phyloP scores from a whole-genome alignment of 2,888 invertebrate genomes.

The Lamellibrachia satsuma region DNA sequence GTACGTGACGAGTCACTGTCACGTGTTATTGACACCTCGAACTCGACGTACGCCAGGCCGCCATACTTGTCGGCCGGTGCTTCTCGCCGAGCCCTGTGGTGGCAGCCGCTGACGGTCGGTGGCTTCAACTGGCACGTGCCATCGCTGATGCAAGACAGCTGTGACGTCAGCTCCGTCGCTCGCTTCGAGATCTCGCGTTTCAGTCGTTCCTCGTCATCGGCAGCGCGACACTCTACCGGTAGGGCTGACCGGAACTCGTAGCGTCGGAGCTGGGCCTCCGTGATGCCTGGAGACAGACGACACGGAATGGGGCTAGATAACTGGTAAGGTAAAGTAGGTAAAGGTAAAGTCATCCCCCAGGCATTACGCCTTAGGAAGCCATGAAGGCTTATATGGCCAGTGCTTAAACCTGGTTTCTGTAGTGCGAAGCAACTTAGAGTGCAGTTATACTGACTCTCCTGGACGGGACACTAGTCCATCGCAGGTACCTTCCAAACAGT shows the following conservation, averaged over 20 bases:
- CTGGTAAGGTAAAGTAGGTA: not conserved
- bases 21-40: conserved; percentile 28
- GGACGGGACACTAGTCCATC: no score
- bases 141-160: conserved; percentile 29
- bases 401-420: no score
- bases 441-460: no score
- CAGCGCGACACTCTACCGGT: conserved; percentile 25
- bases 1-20: conserved; percentile 14
- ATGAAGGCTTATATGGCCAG: no score
- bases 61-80: not conserved
- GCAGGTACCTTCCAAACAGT: no score
- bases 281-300: conserved; percentile 5
- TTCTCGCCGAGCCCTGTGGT: not conserved
- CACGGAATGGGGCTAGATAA: not conserved
- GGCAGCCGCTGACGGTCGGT: conserved; percentile 34
- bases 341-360: no score
- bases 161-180: conserved; percentile 33
- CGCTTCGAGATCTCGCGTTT: conserved; percentile 29
- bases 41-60: not conserved
- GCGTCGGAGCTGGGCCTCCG: conserved; percentile 24
- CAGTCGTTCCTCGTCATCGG: conserved; percentile 19
- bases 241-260: conserved; percentile 32
- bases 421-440: no score
- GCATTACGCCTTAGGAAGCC: no score
- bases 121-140: conserved; percentile 34